phyloP scores from a whole-genome alignment of 2,888 invertebrate species.

The Agrypnus murinus region DNA sequence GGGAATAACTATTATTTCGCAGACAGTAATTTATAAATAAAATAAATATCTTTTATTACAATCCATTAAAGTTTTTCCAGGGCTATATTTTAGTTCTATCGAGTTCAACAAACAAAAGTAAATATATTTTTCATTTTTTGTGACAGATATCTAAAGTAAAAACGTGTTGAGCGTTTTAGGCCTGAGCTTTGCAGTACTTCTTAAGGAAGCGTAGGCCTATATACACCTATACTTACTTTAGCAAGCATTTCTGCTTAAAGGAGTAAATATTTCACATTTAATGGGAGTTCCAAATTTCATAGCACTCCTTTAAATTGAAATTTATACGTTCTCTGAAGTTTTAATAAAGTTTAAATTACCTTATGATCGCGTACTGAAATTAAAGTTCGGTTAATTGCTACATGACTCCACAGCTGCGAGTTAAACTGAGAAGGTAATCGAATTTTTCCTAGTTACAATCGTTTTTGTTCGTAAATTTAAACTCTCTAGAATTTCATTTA shows the following conservation, averaged over 20 bases:
- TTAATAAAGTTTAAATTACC: slow-evolving; percentile 46
- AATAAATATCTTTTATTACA: no score
- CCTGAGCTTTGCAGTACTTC: no score
- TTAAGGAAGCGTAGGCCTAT: no score
- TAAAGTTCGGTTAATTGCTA: slow-evolving; percentile 43
- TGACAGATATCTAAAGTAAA: slow-evolving; percentile 27
- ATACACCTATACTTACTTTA: slow-evolving; percentile 12
- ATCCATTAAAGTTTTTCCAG: no score
- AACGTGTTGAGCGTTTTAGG: slow-evolving; percentile 15
- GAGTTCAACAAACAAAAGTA: slow-evolving; percentile 1
- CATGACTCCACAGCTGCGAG: slow-evolving; percentile 27
- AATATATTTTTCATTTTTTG: slow-evolving; percentile 18
- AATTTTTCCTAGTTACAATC: slow-evolving; percentile 23
- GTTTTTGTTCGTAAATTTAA: background rate
- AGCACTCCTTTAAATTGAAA: slow-evolving; percentile 42
- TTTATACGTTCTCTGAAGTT: slow-evolving; percentile 42
- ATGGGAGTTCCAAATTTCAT: slow-evolving; percentile 40
- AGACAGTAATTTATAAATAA: no score
- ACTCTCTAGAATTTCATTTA: background rate
- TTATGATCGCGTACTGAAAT: slow-evolving; percentile 45
- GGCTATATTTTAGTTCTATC: no score
- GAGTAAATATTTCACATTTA: slow-evolving; percentile 44
- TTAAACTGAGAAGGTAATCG: slow-evolving; percentile 32
- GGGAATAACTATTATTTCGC: no score
- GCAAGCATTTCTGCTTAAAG: slow-evolving; percentile 16